Percentiles rank a stretch among this genome's conserved stretches.
Conservation (phyloP, 92 coral and sea anemone genomes). For the Phenganax subtilis region DNA sequence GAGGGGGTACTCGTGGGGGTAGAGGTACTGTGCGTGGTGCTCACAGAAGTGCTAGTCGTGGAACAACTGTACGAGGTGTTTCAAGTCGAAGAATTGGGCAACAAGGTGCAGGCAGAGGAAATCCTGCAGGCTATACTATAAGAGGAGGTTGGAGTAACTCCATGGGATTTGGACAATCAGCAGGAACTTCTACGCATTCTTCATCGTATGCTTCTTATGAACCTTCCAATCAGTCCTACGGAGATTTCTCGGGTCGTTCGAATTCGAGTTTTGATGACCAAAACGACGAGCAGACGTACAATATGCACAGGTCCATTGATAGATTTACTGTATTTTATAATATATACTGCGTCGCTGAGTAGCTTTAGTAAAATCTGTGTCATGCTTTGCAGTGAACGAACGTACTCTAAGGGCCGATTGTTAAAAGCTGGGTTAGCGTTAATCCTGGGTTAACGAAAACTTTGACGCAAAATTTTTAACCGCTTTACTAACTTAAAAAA, state of each 20-base stretch:
- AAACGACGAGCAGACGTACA: background rate
- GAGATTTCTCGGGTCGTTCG: background rate
- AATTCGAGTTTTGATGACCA: background rate
- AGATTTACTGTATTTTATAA: too few species aligned
- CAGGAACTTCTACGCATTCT: background rate
- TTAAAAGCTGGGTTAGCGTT: too few species aligned
- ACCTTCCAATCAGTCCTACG: background rate
- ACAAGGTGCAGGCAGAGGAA: constrained; percentile 11
- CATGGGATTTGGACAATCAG: constrained; percentile 21
- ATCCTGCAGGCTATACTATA: background rate
- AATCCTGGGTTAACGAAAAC: too few species aligned
- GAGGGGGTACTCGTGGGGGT: constrained; percentile 24
- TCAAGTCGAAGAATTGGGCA: background rate
- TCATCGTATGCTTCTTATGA: background rate
- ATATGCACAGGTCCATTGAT: background rate
- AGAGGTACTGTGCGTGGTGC: constrained; percentile 13
- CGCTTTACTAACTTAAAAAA: too few species aligned
- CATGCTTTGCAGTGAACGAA: too few species aligned
- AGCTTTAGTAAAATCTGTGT: too few species aligned
- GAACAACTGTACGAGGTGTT: constrained; percentile 27
- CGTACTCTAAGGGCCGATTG: too few species aligned
- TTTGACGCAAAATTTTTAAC: too few species aligned
- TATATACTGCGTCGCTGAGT: too few species aligned
- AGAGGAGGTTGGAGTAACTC: constrained; percentile 30
- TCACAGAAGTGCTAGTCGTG: constrained; percentile 7